Evolutionary conservation across 2,888 invertebrate species (phyloP).

Genomic region (Lasioglossum villosulum): DNA sequence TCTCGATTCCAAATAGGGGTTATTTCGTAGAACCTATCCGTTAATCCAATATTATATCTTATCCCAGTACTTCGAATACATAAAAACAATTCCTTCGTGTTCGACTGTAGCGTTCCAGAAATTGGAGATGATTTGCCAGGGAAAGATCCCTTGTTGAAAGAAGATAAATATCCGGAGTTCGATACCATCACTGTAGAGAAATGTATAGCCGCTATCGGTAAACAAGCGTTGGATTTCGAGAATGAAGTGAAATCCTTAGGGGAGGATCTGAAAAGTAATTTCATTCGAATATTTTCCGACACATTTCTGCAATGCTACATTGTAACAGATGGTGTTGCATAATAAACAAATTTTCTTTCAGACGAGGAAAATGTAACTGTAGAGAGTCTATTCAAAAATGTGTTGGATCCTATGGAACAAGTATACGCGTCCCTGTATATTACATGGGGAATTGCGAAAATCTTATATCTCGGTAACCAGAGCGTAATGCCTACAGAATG

Average conservation of each 20-base stretch:
- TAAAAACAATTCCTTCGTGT: background rate
- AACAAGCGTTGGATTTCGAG: slow-evolving; percentile 93
- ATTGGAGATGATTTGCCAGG: slow-evolving; percentile 93
- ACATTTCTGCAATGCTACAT: background rate
- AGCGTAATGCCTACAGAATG: slow-evolving; percentile 92
- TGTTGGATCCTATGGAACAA: slow-evolving; percentile 91
- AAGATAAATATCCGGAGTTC: slow-evolving; percentile 92
- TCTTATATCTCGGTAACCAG: slow-evolving; percentile 92
- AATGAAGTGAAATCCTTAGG: slow-evolving; percentile 90
- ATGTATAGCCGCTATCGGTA: slow-evolving; percentile 93
- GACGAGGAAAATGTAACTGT: slow-evolving; percentile 60
- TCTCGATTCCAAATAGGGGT: background rate
- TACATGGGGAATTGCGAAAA: slow-evolving; percentile 95
- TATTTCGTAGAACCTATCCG: background rate
- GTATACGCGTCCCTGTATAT: slow-evolving; percentile 90
- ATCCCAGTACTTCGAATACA: background rate
- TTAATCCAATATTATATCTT: background rate
- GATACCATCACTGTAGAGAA: slow-evolving; percentile 92
- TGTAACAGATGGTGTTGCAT: background rate
- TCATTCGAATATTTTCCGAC: slow-evolving; percentile 16
- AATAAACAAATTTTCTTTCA: slow-evolving; percentile 32
- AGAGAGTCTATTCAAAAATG: slow-evolving; percentile 88
- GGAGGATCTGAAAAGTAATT: slow-evolving; percentile 85
- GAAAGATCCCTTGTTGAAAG: slow-evolving; percentile 90
- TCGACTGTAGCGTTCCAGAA: slow-evolving; percentile 87